Evolutionary conservation across 1,140 invertebrate species (phyloP).

Genomic region (Eupristina koningsbergeri): DNA sequence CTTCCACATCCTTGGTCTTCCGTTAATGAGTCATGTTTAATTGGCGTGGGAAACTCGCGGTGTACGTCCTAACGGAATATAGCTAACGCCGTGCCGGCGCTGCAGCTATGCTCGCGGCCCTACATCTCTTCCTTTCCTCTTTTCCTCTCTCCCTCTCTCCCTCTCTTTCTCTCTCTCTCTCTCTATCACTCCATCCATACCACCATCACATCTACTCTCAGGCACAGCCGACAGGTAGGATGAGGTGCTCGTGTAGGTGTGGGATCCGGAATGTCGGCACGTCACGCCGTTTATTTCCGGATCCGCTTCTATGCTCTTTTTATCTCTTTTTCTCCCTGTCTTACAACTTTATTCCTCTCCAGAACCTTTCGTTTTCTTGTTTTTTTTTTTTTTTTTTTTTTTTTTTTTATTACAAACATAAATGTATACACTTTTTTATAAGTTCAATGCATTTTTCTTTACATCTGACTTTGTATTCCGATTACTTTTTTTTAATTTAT

Average conservation of each 20-base stretch:
- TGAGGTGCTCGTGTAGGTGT: neutral
- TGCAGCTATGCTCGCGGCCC: conserved; percentile 29
- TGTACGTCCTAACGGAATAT: conserved; percentile 49
- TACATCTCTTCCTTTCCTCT: neutral
- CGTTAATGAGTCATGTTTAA: conserved; percentile 75
- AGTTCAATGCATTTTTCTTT: too few relatives aligned
- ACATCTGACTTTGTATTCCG: too few relatives aligned
- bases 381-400: too few relatives aligned
- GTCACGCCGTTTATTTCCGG: neutral
- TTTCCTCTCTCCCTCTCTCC: neutral
- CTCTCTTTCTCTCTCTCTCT: neutral
- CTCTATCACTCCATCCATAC: neutral
- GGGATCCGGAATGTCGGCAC: neutral
- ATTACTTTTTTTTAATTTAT: too few relatives aligned
- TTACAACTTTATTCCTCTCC: too few relatives aligned
- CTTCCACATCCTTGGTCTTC: conserved; percentile 62
- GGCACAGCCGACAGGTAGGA: conserved; percentile 12
- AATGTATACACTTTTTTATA: too few relatives aligned
- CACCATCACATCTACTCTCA: neutral
- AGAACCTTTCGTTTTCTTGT: too few relatives aligned
- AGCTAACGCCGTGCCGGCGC: conserved; percentile 43
- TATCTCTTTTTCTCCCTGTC: too few relatives aligned
- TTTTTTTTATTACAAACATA: too few relatives aligned
- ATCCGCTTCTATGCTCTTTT: neutral
- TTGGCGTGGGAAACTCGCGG: conserved; percentile 71